These are phyloP conservation scores for Cryptops parisi DNA, from an alignment of 2,888 invertebrate genomes.

Conservation along the genomic window DNA sequence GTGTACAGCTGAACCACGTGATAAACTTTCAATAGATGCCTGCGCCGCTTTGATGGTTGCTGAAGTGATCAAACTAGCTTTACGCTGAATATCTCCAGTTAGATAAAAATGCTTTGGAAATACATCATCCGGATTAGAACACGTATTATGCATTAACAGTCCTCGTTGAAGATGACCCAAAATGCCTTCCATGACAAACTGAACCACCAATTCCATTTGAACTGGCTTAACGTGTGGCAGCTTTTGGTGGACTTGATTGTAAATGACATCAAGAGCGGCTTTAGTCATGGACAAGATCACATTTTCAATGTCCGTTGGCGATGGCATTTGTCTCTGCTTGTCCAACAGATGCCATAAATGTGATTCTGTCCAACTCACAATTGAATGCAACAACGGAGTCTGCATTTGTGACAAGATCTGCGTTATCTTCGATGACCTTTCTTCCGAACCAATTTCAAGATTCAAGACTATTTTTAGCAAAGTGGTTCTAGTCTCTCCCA, in stretches of 20 bases:
- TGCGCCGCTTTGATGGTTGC: too few species aligned
- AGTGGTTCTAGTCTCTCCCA: not conserved
- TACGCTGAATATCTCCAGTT: too few species aligned
- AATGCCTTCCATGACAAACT: not conserved
- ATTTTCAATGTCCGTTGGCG: not conserved
- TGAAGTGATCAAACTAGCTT: too few species aligned
- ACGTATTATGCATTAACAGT: not conserved
- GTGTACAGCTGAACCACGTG: too few species aligned
- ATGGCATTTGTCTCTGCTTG: not conserved
- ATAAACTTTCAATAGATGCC: too few species aligned
- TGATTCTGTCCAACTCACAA: not conserved
- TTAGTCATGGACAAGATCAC: not conserved
- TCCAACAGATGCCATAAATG: not conserved
- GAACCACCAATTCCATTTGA: not conserved
- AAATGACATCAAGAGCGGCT: not conserved
- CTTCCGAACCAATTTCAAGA: not conserved
- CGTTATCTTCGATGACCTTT: too few species aligned
- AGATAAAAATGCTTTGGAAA: not conserved
- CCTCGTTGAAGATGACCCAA: not conserved
- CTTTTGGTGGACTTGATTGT: not conserved
- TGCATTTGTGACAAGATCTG: not conserved
- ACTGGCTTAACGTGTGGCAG: not conserved
- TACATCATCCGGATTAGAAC: not conserved
- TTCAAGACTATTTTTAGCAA: not conserved
- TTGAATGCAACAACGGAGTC: not conserved